Base-by-base conservation (phyloP, 2,113 vertebrate genomes). In the Ceyx melanurus region DNA sequence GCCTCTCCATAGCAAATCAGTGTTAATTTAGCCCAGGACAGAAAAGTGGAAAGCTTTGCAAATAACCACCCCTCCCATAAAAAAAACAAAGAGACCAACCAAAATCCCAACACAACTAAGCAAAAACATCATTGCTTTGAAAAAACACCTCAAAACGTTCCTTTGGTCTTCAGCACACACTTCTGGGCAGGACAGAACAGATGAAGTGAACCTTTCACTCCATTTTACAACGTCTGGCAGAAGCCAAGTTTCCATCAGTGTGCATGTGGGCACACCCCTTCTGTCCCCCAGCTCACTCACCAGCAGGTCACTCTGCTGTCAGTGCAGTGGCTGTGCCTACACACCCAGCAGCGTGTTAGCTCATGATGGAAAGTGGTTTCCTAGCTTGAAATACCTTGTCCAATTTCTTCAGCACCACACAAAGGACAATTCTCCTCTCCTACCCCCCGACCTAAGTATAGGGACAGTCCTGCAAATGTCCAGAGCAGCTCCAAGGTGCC, bases 211-310 rank as follows among this genome's bases (percentile, higher is more conserved):
- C 9, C 20, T n/a, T 68, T 13, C 64, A 35, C 70, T 77, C 20
- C 15, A 8, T 33, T 71, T 54, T 76, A 56, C 28, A 17, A 46
- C 15, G 3, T 23, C 25, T 25, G 26, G 29, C 31, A 77, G 62
- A 20, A 75, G 14, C 12, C 15, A 40, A 18, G 5, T 35, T 77
- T n/a, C 35, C n/a, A 72, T 6, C 22, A 35, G 54, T 1, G 2
- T 23, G 28, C 40, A 42, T 3, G 9, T 2, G 0, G 1, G 4
- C 37, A 10, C 35, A 31, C 14, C 12, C 13, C 18, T 4, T 26
- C 9, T 10, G 4, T 25, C 5, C 14, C 20, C 13, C 14, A 1
- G 3, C 61, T 16, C 9, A 18, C 64, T 54, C 15, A 9, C 45
- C 53, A 35, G 75, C 42, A 22, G 48, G 21, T n/a, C 57, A 26